Evolutionary conservation across 1,140 invertebrate species (phyloP), one percentile per base, ranked within the genome.

Genomic region (Drosophila lacertosa): DNA sequence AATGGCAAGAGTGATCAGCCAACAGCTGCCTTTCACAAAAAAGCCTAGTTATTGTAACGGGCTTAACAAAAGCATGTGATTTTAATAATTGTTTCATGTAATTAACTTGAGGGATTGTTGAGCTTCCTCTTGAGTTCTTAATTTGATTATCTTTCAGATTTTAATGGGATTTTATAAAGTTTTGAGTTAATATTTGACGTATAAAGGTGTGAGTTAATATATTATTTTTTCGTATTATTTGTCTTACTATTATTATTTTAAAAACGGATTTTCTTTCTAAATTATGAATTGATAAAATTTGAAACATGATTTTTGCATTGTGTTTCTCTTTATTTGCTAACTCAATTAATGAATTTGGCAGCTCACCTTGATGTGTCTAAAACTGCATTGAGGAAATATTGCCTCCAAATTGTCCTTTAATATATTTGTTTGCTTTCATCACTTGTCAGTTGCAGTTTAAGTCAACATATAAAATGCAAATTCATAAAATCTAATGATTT

Each of bases 1-100:
- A 80, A 77, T 76, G 64, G 55, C 81, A 84, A 72, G 64, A 59
- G 53, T 55, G 37, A 13, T 59, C 18, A 42, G 37, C 35, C 22
- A 22, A 9, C 26, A 7, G 24, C 0, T 47, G 74, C 79, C 79
- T 82, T 77, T 82, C 79, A 82, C 64, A 80, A 74, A 64, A 18
- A 9, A 15, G 32, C 18, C 32, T 33, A 47, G 50, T 47, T 48
- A 26, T 26, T 54, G 16, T 40, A 4, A 53, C 39, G 6, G 20
- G 5, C n/a, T 39, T 39, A 24, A 39, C 37, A 16, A 39, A 24
- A 22, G 13, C 20, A 22, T 54, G 29, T 4, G 18, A 22, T 22
- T 44, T 22, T 22, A 5, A 11, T 32, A 32, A 48, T 4, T 40
- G 48, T 7, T n/a, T 51, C 11, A 20, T 13, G 3, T 37, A 53